A percentile compares a stretch with the other conserved stretches of the same genome.
phyloP scores from a whole-genome alignment of 2,113 vertebrate species.

The Anolis carolinensis region DNA sequence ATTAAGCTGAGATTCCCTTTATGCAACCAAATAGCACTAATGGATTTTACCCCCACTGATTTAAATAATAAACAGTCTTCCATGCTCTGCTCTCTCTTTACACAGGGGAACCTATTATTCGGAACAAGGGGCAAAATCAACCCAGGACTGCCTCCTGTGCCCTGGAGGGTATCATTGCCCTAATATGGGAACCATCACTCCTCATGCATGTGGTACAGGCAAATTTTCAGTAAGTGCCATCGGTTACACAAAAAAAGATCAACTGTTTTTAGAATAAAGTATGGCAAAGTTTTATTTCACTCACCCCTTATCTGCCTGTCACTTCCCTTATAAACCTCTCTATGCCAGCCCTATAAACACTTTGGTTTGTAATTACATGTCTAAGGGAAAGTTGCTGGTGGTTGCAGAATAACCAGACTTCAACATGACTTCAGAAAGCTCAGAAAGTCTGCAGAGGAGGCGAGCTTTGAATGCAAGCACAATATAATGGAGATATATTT shows the following conservation, averaged over 20 bases:
- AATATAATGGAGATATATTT: too few relatives aligned
- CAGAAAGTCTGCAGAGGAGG: not conserved
- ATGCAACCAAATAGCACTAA: not conserved
- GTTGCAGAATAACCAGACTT: not conserved
- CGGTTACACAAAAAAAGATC: not conserved
- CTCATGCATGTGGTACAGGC: constrained; percentile 80
- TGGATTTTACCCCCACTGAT: not conserved
- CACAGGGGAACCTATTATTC: constrained; percentile 79
- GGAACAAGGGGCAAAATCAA: constrained; percentile 72
- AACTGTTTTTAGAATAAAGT: not conserved
- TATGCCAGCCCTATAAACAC: not conserved
- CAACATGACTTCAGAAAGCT: not conserved
- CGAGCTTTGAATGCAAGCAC: not conserved
- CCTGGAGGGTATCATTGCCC: constrained; percentile 86
- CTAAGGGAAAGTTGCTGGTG: not conserved
- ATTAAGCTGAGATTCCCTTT: not conserved
- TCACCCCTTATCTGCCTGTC: not conserved
- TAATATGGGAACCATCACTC: constrained; percentile 78
- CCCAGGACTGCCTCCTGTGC: constrained; percentile 80
- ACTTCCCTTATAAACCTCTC: not conserved
- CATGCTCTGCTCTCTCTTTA: not conserved
- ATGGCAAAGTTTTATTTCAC: not conserved
- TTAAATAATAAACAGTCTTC: not conserved
- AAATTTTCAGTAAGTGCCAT: constrained; percentile 87
- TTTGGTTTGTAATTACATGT: not conserved